These are phyloP conservation scores for Eucera pruinosa DNA, from an alignment of 2,888 invertebrate genomes.

Conservation along the genomic window DNA sequence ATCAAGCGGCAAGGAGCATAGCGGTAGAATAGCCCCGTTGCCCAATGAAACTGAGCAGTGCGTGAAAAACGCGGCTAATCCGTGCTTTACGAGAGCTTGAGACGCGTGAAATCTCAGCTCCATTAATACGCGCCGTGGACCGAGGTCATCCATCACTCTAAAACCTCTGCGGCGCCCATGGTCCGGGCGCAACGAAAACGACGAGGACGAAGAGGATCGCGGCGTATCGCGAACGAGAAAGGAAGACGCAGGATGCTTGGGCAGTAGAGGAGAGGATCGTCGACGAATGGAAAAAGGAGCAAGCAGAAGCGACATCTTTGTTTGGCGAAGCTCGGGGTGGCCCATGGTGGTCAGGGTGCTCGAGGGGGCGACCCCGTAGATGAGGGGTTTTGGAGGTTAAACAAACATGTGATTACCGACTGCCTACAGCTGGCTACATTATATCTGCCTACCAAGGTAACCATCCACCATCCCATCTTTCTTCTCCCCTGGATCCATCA, in stretches of 20 bases:
- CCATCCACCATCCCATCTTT: constrained; percentile 69
- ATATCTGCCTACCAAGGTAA: constrained; percentile 82
- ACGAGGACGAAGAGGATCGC: not conserved
- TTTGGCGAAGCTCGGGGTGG: constrained; percentile 80
- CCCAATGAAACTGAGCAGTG: constrained; percentile 24
- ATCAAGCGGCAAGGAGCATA: not conserved
- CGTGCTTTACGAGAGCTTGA: constrained; percentile 76
- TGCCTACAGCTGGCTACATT: constrained; percentile 84
- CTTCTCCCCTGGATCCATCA: constrained; percentile 64
- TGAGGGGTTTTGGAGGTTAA: constrained; percentile 84
- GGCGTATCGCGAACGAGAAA: not conserved
- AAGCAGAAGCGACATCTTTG: constrained; percentile 76
- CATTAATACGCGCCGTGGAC: constrained; percentile 79
- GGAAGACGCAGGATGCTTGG: constrained; percentile 28
- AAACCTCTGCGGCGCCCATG: constrained; percentile 41
- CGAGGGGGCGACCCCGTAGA: constrained; percentile 77
- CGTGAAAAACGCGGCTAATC: constrained; percentile 71
- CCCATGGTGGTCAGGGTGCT: constrained; percentile 76
- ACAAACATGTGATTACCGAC: constrained; percentile 84
- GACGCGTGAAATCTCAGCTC: constrained; percentile 82
- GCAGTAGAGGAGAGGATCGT: constrained; percentile 39
- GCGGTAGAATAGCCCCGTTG: too few species aligned
- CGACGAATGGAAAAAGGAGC: constrained; percentile 60
- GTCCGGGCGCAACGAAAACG: not conserved
- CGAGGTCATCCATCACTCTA: constrained; percentile 79